Evolutionary conservation across 1,140 invertebrate genomes (phyloP), one percentile per base, ranked within the genome.

Genomic region (Euschistus heros): DNA sequence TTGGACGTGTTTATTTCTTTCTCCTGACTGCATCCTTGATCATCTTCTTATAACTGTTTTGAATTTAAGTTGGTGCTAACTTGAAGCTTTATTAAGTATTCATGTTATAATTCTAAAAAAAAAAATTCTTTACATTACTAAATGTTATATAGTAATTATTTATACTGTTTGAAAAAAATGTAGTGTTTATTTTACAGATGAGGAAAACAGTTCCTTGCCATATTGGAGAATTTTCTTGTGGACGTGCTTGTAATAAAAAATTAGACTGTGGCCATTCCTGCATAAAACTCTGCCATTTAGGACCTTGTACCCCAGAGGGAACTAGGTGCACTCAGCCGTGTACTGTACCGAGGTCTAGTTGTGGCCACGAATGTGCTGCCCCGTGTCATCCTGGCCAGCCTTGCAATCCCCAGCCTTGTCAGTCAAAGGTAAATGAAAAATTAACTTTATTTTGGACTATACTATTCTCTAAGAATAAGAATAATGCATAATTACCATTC

Each of bases 201-300:
- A 79, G 92, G 10, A 88, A 88, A 71, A 90, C 90, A 26, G 91
- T 97, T 59, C 89, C 91, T 3, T 97, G 94, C 76, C 85, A 94
- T 65, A 82, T 92, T 71, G 84, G 83, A 37, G 88, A 89, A 67
- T 86, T 97, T 60, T 94, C 91, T 5, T 98, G 95, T 75, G 94
- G 94, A 7, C 75, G 90, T 52, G 82, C 87, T 0, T 98, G 95
- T 74, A 82, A 82, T 20, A 90, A 88, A 72, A 79, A 81, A 0
- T 74, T 97, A 24, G 70, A 71, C 3, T 84, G 83, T 72, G 78
- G 76, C n/a, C 83, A 84, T 72, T 74, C 77, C 22, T 87, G 85
- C 73, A 76, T 71, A 22, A 74, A 75, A 14, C 76, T 80, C 17
- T 91, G 88, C 73, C 88, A 91, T 71, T 72, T 79, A 22, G 86